Evolutionary conservation across 2,797 vertebrate genomes (phyloP).

Genomic region (Bradypus variegatus): DNA sequence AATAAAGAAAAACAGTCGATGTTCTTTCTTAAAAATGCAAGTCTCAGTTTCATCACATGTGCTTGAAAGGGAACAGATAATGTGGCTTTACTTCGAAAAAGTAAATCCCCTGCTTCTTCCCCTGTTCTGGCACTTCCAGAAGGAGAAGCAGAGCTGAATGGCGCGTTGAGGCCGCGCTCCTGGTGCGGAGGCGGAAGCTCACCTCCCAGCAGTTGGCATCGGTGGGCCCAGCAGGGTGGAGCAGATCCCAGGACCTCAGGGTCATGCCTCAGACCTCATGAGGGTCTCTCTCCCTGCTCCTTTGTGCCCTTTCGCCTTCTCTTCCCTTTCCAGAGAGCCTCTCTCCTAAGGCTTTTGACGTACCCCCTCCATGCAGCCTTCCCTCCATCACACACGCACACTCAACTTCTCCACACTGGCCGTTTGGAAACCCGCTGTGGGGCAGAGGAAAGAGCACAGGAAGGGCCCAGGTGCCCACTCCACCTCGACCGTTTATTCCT

Average conservation of each 20-base stretch:
- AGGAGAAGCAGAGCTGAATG: not conserved
- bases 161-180: not conserved
- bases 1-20: not conserved
- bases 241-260: not conserved
- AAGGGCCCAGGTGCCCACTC: not conserved
- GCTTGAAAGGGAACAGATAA: not conserved
- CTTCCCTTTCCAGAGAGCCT: not conserved
- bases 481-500: not conserved
- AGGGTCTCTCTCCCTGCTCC: not conserved
- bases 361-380: not conserved
- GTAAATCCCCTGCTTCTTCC: not conserved
- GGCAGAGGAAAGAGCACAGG: not conserved
- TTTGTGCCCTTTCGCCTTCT: no score
- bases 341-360: not conserved
- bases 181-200: not conserved
- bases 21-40: not conserved
- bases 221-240: not conserved
- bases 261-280: not conserved
- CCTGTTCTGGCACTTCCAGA: not conserved
- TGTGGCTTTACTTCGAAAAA: not conserved
- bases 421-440: not conserved
- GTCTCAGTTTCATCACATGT: not conserved
- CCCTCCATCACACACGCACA: not conserved
- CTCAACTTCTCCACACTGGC: no score
- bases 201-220: not conserved